These are phyloP conservation scores for Toxotes jaculatrix DNA, from an alignment of 2,113 vertebrate genomes.

Conservation along the genomic window DNA sequence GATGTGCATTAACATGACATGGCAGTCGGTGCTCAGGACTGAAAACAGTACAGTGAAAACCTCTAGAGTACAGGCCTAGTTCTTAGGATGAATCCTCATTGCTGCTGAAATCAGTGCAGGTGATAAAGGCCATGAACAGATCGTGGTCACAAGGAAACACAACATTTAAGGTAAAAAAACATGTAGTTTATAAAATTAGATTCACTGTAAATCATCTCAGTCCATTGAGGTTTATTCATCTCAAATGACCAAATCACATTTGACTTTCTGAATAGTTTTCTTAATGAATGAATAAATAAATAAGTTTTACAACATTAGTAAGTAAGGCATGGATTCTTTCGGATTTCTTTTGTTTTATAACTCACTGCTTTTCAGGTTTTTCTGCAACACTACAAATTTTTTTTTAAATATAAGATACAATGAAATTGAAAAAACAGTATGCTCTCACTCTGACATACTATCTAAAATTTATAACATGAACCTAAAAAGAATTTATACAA, in stretches of 20 bases:
- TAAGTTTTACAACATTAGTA: no score
- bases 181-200: background rate
- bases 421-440: background rate
- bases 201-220: background rate
- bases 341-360: background rate
- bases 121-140: background rate
- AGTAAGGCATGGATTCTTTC: no score
- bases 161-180: background rate
- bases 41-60: background rate
- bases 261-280: no score
- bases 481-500: background rate
- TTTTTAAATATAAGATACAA: background rate
- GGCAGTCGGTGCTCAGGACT: background rate
- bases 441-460: background rate
- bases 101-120: background rate
- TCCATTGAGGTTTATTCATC: background rate
- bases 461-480: background rate
- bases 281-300: no score
- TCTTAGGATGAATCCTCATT: background rate
- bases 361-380: background rate
- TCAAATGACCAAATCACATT: no score
- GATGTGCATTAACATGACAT: background rate
- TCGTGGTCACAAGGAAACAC: background rate
- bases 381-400: background rate
- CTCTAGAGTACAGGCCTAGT: background rate